Conservation (phyloP, 2,797 vertebrate genomes). For the Falco novaeseelandiae region DNA sequence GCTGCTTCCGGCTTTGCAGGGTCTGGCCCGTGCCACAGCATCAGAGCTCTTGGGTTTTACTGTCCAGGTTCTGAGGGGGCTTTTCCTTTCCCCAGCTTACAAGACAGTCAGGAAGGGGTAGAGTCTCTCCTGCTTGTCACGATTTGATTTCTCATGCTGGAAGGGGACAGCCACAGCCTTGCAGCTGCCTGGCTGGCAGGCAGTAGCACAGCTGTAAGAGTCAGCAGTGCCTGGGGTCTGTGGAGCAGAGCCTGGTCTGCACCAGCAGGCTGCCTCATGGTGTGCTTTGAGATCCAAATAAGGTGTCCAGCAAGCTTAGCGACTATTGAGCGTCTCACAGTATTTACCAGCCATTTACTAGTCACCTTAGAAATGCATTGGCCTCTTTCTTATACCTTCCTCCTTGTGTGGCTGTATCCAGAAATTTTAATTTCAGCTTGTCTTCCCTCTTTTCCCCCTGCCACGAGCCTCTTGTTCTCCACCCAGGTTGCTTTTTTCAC, state of each 20-base stretch:
- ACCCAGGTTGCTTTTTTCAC: neutral
- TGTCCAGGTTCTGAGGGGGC: neutral
- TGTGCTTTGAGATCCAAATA: neutral
- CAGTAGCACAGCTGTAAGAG: neutral
- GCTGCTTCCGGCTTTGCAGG: accelerated
- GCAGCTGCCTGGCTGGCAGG: neutral
- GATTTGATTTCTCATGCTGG: accelerated
- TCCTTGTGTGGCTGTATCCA: neutral
- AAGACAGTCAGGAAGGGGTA: neutral
- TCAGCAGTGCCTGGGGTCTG: neutral
- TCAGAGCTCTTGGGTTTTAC: neutral
- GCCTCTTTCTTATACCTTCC: neutral
- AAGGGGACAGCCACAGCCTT: accelerated
- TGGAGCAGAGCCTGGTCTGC: neutral
- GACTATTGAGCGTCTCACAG: neutral
- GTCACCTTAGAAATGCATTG: neutral
- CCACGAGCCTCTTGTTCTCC: neutral
- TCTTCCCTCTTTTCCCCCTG: neutral
- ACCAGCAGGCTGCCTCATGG: neutral
- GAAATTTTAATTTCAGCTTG: neutral
- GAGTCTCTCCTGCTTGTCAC: neutral
- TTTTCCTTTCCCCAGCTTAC: neutral
- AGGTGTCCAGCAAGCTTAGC: neutral
- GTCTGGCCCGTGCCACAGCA: neutral
- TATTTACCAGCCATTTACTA: neutral